Base-by-base conservation (phyloP, 2,797 vertebrate genomes). In the Myotis pilosus region DNA sequence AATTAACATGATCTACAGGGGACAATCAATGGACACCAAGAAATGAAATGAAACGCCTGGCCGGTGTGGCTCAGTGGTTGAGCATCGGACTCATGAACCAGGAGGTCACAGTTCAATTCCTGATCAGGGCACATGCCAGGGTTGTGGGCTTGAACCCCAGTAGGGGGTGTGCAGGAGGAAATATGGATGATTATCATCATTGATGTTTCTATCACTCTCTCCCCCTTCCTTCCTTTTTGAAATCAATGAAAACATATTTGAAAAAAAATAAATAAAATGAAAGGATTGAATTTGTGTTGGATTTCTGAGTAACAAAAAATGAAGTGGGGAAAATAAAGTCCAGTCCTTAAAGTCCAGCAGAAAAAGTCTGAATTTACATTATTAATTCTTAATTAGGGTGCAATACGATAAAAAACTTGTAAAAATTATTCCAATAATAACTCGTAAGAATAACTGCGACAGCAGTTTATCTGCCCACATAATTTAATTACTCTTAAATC, bases 391-490 rank as follows among this genome's bases (percentile, higher is more conserved):
- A 80, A 79, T 47, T 93, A 75, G 72, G 19, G 12, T 88, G 22
- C 1, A 82, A 38, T 44, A 83, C 13, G 0, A 89, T 69, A 89
- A 91, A 92, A 87, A 93, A 57, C 55, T 60, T 23, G 13, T 53
- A 49, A 91, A 84, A 25, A 72, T 89, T 87, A 89, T 89, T 95
- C 6, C 82, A 15, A 68, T 15, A 78, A 80, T 72, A 51, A 93
- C 62, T 68, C 15, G 0, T 75, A 85, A 90, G 60, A 74, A 92
- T 13, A 49, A 33, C 1, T 62, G 9, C n/a, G 55, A 81, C 3
- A 78, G 75, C 9, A 87, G 33, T 83, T 78, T 78, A 68, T 22
- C 38, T 88, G 11, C 33, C 33, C 23, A 87, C 9, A 80, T 2
- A n/a, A 19, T 66, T 94, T 81, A 94, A 49, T 62, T 74, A 22